phyloP scores from a whole-genome alignment of 2,888 invertebrate species.

The Pemphredon lugubris region DNA sequence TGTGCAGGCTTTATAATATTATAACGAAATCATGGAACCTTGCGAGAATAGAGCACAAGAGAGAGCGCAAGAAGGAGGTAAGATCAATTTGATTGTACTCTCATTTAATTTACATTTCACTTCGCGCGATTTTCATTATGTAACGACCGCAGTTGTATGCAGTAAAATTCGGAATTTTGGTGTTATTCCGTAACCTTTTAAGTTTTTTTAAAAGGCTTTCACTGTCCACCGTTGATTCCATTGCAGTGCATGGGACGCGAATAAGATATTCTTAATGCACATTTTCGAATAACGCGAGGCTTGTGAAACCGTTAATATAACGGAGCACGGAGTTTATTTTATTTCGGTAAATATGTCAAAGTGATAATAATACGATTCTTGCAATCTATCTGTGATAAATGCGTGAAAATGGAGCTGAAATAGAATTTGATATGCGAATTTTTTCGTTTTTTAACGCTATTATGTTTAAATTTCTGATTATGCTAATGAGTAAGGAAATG shows the following conservation, averaged over 20 bases:
- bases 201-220: constrained; percentile 36
- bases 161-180: constrained; percentile 23
- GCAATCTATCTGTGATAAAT: constrained; percentile 13
- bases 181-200: constrained; percentile 56
- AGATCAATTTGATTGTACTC: constrained; percentile 39
- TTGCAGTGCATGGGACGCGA: constrained; percentile 9
- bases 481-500: constrained; percentile 11
- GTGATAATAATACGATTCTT: constrained; percentile 22
- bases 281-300: neutral
- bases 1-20: constrained; percentile 57
- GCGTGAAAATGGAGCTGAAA: neutral
- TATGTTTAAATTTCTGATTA: constrained; percentile 5
- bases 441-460: neutral
- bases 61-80: constrained; percentile 69
- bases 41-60: constrained; percentile 62
- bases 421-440: neutral
- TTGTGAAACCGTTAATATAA: constrained; percentile 8
- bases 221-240: constrained; percentile 5
- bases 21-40: constrained; percentile 69
- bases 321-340: constrained; percentile 8
- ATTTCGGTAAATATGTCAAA: constrained; percentile 11
- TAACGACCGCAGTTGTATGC: constrained; percentile 23
- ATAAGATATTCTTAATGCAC: constrained; percentile 6
- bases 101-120: constrained; percentile 27
- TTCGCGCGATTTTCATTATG: constrained; percentile 41